Evolutionary conservation across 2,113 vertebrate species (phyloP).

Genomic region (Hyperopisus bebe): DNA sequence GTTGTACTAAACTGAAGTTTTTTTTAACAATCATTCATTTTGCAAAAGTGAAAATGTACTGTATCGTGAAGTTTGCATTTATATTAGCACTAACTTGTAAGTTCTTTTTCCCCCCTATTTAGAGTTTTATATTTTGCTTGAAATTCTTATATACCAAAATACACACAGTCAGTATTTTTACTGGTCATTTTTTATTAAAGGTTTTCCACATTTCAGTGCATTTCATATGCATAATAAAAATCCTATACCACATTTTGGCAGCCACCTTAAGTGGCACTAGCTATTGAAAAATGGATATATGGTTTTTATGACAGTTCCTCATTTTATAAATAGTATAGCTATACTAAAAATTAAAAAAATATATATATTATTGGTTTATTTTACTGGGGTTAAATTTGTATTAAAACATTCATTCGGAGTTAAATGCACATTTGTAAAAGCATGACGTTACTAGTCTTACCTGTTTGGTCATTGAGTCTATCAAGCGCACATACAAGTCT

Average conservation of each 20-base stretch:
- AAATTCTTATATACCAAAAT: background rate
- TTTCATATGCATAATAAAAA: background rate
- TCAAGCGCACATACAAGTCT: slow-evolving; percentile 80
- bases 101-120: background rate
- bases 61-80: background rate
- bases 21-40: background rate
- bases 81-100: background rate
- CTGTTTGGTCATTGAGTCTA: slow-evolving; percentile 92
- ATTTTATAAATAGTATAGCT: background rate
- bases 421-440: background rate
- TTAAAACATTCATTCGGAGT: background rate
- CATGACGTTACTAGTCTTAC: slow-evolving; percentile 47
- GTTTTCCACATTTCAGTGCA: background rate
- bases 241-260: background rate
- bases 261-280: no score
- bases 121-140: background rate
- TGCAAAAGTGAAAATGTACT: background rate
- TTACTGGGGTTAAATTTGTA: background rate
- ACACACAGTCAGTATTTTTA: background rate
- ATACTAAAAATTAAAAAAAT: background rate
- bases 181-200: background rate
- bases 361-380: background rate
- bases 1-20: background rate
- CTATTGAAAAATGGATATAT: background rate
- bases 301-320: background rate